Base-by-base conservation (phyloP, 2,797 vertebrate genomes). In the Peromyscus attwateri region DNA sequence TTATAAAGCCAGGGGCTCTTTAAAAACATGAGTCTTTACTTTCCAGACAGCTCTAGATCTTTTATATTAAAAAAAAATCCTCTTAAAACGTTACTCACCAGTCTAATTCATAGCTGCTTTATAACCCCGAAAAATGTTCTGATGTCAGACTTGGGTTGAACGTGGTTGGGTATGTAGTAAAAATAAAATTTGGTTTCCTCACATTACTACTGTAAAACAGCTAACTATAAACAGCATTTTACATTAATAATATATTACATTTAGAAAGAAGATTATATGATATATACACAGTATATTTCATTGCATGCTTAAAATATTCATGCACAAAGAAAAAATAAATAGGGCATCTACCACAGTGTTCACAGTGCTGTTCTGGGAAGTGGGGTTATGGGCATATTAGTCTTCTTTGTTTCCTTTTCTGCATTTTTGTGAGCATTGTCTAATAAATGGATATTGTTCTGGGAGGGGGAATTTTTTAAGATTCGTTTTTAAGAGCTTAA, bases 201-300 rank as follows among this genome's bases (percentile, higher is more conserved):
- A 34, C 23, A 90, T 57, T 43, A 71, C n/a, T 71, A 73, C 92
- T 46, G 70, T 92, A 94, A 96, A 93, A 81, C 9, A 90, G 60
- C 90, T 88, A 77, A 92, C 96, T 91, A 96, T 93, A 93, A 97
- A 92, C 81, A 97, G 71, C 49, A 29, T 93, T 92, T 95, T 81
- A 77, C 90, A 97, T 96, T 93, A 97, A 95, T 95, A 97, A 96
- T 96, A 97, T 87, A 93, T 89, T 88, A 87, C 91, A 95, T 97
- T 94, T 96, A 95, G 94, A 93, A 97, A 96, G 87, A 68, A 70
- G 60, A 91, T 85, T 94, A 62, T 95, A 52, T 80, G 89, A 94
- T 97, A 76, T 95, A 93, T 70, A 49, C 76, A 68, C 29, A 70
- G 37, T 79, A 83, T 95, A 96, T 93, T 96, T 97, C 57, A 94